Evolutionary conservation across 2,797 vertebrate species (phyloP), one percentile per base, ranked within the genome.

Genomic region (Luscinia megarhynchos): DNA sequence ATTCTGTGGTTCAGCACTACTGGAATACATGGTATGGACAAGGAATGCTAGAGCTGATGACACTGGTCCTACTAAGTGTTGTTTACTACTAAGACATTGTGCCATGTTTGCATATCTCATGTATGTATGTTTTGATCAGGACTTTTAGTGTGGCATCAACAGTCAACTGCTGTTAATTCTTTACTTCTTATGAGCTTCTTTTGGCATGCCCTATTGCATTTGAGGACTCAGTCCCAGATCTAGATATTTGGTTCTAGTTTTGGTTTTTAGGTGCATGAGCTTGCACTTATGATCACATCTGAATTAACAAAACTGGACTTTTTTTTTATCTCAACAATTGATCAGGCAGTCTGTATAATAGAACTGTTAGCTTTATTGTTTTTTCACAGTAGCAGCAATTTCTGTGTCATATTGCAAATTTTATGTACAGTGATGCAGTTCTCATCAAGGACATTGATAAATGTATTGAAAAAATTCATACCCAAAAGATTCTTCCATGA

Each of bases 11-110:
- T 73, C 72, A 38, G n/a, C 0, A 0, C 20, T 20, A 46, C 6
- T 1, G 0, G n/a, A 54, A n/a, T 21, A 50, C 2, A 2, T 22
- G 10, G 22, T 30, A 46, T 0, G 0, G 20, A 15, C 1, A 3
- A 36, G 30, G 27, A n/a, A 45, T 51, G 5, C 32, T 70, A 53
- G 22, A 61, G 57, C 53, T 83, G 61, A 63, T 5, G 4, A 24
- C 8, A 23, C 27, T n/a, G 36, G 19, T 57, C 34, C 45, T 81
- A 3, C 4, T 34, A 69, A 62, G 27, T 23, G 22, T 46, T 22
- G 23, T 46, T 24, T 24, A 48, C 48, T 83, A 4, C 4, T 38
- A 74, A 62, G 27, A 22, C 15, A 34, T 4, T 2, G 21, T 29
- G 41, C 54, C 1, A 24, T 15, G 7, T 51, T 27, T 58, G 43